Evolutionary conservation across 2,113 vertebrate genomes (phyloP), one percentile per base, ranked within the genome.

Genomic region (Vulpes lagopus): DNA sequence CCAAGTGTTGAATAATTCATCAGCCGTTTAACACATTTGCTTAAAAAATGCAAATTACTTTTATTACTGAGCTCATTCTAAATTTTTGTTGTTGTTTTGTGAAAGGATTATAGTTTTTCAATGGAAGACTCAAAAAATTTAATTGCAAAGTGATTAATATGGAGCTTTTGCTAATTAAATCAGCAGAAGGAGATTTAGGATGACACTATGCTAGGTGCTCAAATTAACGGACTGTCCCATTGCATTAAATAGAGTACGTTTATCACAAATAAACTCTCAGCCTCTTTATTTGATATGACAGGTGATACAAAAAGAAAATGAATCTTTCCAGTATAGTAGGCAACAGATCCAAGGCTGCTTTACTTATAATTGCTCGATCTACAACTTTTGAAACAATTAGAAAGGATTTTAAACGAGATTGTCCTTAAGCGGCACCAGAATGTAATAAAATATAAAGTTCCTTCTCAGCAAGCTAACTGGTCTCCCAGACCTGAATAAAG

Each of bases 101-200:
- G 69, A 96, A 97, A 80, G 82, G 71, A 97, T 97, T 98, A 85
- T 95, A 76, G 91, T 92, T 96, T 97, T 98, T 89, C 91, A 85
- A 12, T 82, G 80, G 62, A 81, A 98, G 89, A 81, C 96, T 98
- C 67, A 89, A 98, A 96, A 98, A 98, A 94, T 98, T 98, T 98
- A 99, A 98, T 98, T 98, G 97, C 89, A 98, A 99, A 98, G 96
- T 98, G 97, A 98, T 98, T 98, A 98, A 98, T 96, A 96, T 43
- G 87, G 76, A 98, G 76, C 55, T 98, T 96, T 94, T 97, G 95
- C 86, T 99, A 99, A 99, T 98, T 98, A 98, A 98, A 98, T 98
- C 97, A 98, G 95, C 84, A 98, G 92, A 98, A 98, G 97, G 94
- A 98, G 89, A 92, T 83, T 98, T 97, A 98, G 95, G 62, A 89